Evolutionary conservation across 2,888 invertebrate genomes (phyloP).

Genomic region (Cataglyphis livida): DNA sequence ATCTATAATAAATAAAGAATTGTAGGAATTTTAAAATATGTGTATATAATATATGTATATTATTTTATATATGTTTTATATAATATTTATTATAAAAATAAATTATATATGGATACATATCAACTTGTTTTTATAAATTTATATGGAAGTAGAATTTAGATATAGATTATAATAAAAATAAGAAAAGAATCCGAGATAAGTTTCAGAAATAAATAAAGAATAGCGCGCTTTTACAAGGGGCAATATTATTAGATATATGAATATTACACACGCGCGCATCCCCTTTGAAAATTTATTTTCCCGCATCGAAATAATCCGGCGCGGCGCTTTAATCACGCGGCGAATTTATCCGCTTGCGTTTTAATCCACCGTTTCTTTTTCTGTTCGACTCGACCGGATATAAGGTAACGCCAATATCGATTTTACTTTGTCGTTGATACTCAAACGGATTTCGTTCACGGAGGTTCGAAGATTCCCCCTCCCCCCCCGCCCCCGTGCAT

Average conservation of each 20-base stretch:
- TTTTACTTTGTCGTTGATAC: slow-evolving; percentile 61
- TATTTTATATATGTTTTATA: too few species aligned
- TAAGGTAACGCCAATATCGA: slow-evolving; percentile 66
- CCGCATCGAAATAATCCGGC: slow-evolving; percentile 45
- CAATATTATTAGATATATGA: slow-evolving; percentile 26
- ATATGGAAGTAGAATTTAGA: not conserved
- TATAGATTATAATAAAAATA: not conserved
- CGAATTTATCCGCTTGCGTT: slow-evolving; percentile 49
- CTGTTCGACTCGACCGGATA: slow-evolving; percentile 47
- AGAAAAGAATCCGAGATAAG: not conserved
- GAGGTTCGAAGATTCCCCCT: not conserved
- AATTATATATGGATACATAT: too few species aligned
- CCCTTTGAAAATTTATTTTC: slow-evolving; percentile 52
- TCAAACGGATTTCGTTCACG: slow-evolving; percentile 52
- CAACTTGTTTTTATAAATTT: not conserved
- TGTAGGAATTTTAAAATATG: not conserved
- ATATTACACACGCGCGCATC: slow-evolving; percentile 30
- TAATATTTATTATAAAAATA: too few species aligned
- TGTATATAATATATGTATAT: not conserved
- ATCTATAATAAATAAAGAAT: not conserved
- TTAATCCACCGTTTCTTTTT: slow-evolving; percentile 59
- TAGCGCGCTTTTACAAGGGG: not conserved
- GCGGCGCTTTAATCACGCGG: slow-evolving; percentile 50
- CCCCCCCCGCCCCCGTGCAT: not conserved
- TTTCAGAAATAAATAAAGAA: slow-evolving; percentile 4